These are phyloP conservation scores for Ophthalmolycus amberensis DNA, from an alignment of 2,113 vertebrate genomes.

Conservation along the genomic window DNA sequence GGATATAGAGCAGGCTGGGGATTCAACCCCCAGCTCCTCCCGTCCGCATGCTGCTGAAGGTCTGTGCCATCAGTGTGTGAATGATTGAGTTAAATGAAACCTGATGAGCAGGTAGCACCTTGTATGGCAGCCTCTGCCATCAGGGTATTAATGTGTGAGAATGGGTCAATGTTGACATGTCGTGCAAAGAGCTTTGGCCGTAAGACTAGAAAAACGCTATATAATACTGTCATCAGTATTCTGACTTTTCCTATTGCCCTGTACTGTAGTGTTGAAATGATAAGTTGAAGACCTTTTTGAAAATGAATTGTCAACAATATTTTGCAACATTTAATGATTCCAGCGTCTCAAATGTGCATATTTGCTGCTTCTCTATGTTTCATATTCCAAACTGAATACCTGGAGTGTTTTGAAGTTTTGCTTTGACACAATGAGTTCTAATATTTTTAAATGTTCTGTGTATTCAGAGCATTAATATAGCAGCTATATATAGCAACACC, in stretches of 20 bases:
- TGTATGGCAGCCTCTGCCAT: neutral
- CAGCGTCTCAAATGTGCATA: neutral
- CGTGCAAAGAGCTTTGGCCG: too few species aligned
- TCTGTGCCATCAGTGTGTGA: too few species aligned
- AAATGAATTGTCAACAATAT: neutral
- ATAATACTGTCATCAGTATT: neutral
- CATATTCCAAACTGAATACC: neutral
- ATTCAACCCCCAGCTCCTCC: neutral
- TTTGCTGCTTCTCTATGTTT: neutral
- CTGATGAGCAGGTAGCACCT: neutral
- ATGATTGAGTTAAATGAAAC: neutral
- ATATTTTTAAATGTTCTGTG: neutral
- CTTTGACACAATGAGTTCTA: neutral
- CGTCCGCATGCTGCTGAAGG: too few species aligned
- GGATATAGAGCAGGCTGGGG: neutral
- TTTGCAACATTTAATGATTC: neutral
- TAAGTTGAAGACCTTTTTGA: neutral
- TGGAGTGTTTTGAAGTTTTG: neutral
- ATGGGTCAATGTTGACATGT: neutral
- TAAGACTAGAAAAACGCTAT: neutral
- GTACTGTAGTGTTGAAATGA: neutral
- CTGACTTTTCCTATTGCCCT: neutral
- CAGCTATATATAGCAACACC: neutral
- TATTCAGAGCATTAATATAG: neutral
- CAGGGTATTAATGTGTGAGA: neutral